Evolutionary conservation across 2,797 vertebrate genomes (phyloP).

Genomic region (Phyllotis vaccarum): DNA sequence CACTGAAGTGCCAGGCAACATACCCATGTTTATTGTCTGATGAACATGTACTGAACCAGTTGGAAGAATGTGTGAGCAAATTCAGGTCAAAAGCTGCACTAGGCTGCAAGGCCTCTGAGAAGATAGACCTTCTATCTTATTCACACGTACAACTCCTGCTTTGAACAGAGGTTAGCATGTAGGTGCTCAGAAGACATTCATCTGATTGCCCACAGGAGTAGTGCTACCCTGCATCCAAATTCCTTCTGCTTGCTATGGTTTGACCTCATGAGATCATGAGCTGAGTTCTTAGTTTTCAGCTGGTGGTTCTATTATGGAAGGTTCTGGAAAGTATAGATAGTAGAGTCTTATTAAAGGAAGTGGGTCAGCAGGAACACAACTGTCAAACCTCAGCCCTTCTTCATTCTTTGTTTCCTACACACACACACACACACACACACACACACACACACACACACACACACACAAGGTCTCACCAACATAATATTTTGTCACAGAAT

Average conservation of each 20-base stretch:
- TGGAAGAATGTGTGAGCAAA: not conserved
- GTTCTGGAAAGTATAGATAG: not conserved
- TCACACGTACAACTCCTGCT: not conserved
- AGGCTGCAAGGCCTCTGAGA: not conserved
- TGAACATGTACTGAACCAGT: not conserved
- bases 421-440: too few species aligned
- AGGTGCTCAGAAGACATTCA: not conserved
- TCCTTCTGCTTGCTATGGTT: not conserved
- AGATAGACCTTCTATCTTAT: not conserved
- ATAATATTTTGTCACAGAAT: not conserved
- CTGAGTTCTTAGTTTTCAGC: too few species aligned
- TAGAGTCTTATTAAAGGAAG: not conserved
- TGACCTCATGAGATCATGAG: not conserved
- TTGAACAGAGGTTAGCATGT: not conserved
- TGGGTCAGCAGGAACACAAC: not conserved
- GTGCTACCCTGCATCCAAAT: not conserved
- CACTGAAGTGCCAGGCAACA: not conserved
- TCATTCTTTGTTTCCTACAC: not conserved
- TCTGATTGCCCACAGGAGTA: not conserved
- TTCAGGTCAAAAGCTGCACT: not conserved
- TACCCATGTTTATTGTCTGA: not conserved
- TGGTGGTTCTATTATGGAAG: not conserved
- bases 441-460: not conserved
- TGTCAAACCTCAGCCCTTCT: not conserved
- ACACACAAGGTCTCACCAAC: not conserved